phyloP scores from a whole-genome alignment of 2,888 invertebrate genomes.

The Drosophila bunnanda region DNA sequence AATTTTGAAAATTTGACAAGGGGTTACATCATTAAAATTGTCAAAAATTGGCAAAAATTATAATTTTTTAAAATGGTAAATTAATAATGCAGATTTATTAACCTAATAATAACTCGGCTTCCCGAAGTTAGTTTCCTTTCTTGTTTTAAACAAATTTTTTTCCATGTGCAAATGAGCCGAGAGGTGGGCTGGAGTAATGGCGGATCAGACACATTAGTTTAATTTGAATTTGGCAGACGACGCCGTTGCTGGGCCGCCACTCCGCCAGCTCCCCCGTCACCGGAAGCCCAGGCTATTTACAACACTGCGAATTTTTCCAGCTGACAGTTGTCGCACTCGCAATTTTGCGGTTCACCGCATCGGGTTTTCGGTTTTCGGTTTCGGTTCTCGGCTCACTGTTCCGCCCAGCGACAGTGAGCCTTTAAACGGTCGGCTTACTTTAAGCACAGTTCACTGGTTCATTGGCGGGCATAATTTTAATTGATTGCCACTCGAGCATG shows the following conservation, averaged over 20 bases:
- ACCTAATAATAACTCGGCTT: too few species aligned
- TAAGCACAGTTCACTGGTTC: slow-evolving; percentile 45
- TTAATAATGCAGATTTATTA: too few species aligned
- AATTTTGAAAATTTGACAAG: too few species aligned
- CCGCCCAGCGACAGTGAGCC: slow-evolving; percentile 17
- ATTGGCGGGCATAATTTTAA: slow-evolving; percentile 64
- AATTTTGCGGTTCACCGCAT: slow-evolving; percentile 73
- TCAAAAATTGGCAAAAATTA: too few species aligned
- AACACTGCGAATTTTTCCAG: slow-evolving; percentile 52
- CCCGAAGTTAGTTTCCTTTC: too few species aligned
- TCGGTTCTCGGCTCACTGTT: slow-evolving; percentile 33
- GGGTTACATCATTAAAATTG: too few species aligned
- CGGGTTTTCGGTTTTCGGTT: slow-evolving; percentile 57
- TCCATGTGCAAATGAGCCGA: neutral
- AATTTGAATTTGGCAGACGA: slow-evolving; percentile 73
- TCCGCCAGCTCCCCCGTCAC: slow-evolving; percentile 4
- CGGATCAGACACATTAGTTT: slow-evolving; percentile 68
- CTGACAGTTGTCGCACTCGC: slow-evolving; percentile 74
- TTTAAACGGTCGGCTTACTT: slow-evolving; percentile 54
- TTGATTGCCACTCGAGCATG: slow-evolving; percentile 72
- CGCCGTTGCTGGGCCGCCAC: slow-evolving; percentile 37
- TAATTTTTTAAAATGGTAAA: too few species aligned
- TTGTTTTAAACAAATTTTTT: neutral
- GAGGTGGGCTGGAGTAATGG: slow-evolving; percentile 6
- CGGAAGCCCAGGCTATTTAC: slow-evolving; percentile 2